Percentiles rank a stretch among this genome's conserved stretches.
phyloP scores from a whole-genome alignment of 2,888 invertebrate species.

The Thysanoteuthis rhombus region DNA sequence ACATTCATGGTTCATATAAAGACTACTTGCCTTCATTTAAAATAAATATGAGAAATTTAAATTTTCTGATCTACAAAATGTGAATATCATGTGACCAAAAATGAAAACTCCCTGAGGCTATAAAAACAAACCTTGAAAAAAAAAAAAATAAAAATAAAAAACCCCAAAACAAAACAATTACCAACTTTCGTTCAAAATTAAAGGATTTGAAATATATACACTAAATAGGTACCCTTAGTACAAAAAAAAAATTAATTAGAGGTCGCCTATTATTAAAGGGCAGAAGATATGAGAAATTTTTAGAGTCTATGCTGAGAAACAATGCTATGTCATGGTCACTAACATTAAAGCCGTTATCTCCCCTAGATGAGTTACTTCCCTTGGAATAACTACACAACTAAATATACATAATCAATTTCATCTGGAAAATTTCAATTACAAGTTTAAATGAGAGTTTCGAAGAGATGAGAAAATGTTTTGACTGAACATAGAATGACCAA shows the following conservation, averaged over 20 bases:
- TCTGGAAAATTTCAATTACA: background rate
- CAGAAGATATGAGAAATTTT: background rate
- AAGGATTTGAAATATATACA: background rate
- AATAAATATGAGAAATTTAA: constrained; percentile 17
- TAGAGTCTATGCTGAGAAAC: background rate
- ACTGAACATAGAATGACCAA: background rate
- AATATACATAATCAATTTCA: background rate
- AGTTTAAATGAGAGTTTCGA: background rate
- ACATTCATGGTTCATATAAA: background rate
- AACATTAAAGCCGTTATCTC: background rate
- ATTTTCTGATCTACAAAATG: background rate
- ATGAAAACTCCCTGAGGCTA: background rate
- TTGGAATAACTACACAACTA: background rate
- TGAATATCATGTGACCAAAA: background rate
- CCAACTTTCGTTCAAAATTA: background rate
- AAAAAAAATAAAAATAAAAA: too few species aligned
- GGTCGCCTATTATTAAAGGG: background rate
- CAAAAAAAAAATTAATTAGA: background rate
- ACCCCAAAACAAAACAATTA: too few species aligned
- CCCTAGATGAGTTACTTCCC: background rate
- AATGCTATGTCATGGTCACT: background rate
- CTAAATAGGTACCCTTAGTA: background rate
- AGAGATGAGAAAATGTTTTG: background rate
- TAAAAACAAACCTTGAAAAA: background rate
- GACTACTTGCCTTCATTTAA: background rate